These are phyloP conservation scores for Rhizoglyphus robini DNA, from an alignment of 1,140 invertebrate genomes.

Conservation along the genomic window DNA sequence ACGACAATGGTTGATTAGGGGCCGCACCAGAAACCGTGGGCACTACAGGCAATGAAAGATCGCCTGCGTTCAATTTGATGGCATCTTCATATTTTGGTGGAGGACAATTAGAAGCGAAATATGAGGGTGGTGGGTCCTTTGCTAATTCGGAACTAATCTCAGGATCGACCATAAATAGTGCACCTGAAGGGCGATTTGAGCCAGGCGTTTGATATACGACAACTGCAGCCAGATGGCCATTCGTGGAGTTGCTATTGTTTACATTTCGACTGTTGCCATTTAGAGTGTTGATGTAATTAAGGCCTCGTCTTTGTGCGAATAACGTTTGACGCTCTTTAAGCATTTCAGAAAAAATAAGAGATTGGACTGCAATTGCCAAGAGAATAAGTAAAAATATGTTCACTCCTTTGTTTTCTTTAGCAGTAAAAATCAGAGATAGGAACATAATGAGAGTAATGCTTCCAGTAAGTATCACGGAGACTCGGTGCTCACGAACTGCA, in stretches of 20 bases:
- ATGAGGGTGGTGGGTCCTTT: conserved; percentile 13
- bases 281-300: not conserved
- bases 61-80: conserved; percentile 1
- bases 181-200: not conserved
- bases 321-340: conserved; percentile 12
- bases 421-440: not conserved
- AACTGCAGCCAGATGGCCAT: not conserved
- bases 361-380: conserved; percentile 2
- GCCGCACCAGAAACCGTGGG: not conserved
- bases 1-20: too few relatives aligned
- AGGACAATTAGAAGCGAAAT: conserved; percentile 6
- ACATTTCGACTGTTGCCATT: too few relatives aligned
- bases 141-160: not conserved
- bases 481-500: not conserved
- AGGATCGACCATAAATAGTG: conserved; percentile 12
- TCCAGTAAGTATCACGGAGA: not conserved
- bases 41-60: not conserved
- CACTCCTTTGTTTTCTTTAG: conserved; percentile 5
- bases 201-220: conserved; percentile 12
- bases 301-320: conserved; percentile 5
- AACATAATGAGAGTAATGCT: conserved; percentile 12
- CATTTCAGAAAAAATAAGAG: conserved; percentile 15
- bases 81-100: conserved; percentile 16
- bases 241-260: not conserved
- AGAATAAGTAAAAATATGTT: conserved; percentile 1